A percentile compares a stretch with the other conserved stretches of the same genome.
These are phyloP conservation scores for Callospermophilus lateralis DNA, from an alignment of 2,113 vertebrate genomes.

Conservation along the genomic window DNA sequence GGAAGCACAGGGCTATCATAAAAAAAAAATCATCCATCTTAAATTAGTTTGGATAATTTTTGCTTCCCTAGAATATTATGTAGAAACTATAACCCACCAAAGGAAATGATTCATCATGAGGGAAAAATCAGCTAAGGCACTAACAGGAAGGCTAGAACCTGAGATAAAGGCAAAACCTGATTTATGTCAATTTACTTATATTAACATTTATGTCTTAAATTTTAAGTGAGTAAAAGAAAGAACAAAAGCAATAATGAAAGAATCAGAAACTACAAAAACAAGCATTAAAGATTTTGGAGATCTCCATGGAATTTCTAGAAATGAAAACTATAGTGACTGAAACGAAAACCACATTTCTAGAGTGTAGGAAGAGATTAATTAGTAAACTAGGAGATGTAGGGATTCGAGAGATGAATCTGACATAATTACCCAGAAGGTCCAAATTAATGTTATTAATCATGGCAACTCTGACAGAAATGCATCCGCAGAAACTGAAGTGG, in stretches of 20 bases:
- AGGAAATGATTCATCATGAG: conserved; percentile 50
- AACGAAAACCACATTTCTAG: conserved; percentile 40
- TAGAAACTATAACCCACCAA: conserved; percentile 60
- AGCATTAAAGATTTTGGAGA: background rate
- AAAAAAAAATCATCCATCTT: conserved; percentile 19
- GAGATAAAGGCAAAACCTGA: background rate
- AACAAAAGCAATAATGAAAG: conserved; percentile 23
- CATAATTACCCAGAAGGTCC: background rate
- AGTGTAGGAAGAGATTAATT: conserved; percentile 18
- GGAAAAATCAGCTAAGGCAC: background rate
- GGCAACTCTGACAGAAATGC: background rate
- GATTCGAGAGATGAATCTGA: background rate
- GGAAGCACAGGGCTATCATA: conserved; percentile 19
- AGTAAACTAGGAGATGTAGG: background rate
- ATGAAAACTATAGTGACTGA: conserved; percentile 3
- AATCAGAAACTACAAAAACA: conserved; percentile 40
- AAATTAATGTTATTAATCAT: background rate
- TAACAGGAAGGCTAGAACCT: background rate
- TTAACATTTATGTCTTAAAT: conserved; percentile 33
- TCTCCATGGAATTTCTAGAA: conserved; percentile 38
- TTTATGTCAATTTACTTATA: conserved; percentile 10
- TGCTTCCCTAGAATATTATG: conserved; percentile 45
- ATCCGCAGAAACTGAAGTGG: background rate
- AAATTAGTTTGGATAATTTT: conserved; percentile 68
- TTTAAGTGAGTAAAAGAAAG: background rate